phyloP scores from a whole-genome alignment of 2,888 invertebrate genomes.

The Nesidiocoris tenuis region DNA sequence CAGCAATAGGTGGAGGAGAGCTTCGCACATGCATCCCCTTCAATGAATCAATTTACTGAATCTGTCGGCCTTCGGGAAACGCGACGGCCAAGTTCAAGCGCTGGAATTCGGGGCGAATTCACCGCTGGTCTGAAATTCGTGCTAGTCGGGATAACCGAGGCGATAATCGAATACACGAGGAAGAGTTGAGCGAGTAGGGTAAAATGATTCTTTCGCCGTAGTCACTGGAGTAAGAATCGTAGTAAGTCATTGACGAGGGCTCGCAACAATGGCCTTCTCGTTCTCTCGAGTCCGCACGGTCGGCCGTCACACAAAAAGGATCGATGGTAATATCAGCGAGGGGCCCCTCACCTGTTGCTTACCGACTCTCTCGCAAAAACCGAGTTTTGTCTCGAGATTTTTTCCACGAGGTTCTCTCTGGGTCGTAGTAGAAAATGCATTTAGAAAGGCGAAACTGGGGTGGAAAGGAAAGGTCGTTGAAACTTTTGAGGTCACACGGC shows the following conservation, averaged over 20 bases:
- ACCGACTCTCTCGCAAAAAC: background rate
- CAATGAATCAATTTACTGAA: too few species aligned
- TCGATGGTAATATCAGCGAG: conserved; percentile 13
- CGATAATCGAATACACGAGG: background rate
- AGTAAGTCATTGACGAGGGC: conserved; percentile 26
- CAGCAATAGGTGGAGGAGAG: too few species aligned
- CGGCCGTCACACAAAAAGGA: conserved; percentile 4
- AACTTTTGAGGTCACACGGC: conserved; percentile 10
- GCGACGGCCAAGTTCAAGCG: too few species aligned
- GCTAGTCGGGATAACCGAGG: too few species aligned
- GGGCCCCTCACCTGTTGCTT: conserved; percentile 25
- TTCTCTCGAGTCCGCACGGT: conserved; percentile 7
- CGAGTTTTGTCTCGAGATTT: background rate
- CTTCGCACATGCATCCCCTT: too few species aligned
- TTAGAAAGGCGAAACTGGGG: conserved; percentile 3
- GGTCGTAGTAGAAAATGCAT: background rate
- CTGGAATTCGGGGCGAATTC: too few species aligned
- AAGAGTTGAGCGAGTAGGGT: background rate
- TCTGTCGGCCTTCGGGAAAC: too few species aligned
- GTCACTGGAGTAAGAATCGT: background rate
- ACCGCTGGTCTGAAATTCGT: too few species aligned
- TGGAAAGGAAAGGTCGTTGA: conserved; percentile 9
- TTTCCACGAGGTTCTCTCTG: background rate
- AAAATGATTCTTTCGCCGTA: background rate
- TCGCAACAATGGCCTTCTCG: conserved; percentile 13